A percentile compares a stretch with the other conserved stretches of the same genome.
Evolutionary conservation across 2,797 vertebrate genomes (phyloP).

Genomic region (Heterohyrax brucei): DNA sequence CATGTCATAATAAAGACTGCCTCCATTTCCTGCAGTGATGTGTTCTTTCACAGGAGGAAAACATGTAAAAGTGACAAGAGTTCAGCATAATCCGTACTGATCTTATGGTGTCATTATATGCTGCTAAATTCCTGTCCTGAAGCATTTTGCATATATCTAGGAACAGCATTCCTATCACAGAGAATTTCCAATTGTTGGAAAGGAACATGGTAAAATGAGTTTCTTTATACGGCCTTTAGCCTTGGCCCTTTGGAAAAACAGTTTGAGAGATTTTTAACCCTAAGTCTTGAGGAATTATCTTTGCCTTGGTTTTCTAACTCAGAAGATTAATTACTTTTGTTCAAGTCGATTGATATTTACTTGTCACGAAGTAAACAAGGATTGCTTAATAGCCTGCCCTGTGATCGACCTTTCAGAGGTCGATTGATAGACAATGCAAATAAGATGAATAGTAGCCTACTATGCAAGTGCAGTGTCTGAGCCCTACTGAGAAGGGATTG

Average conservation of each 20-base stretch:
- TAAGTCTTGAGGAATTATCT: neutral
- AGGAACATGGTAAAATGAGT: neutral
- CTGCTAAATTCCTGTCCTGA: neutral
- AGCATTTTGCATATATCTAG: conserved; percentile 28
- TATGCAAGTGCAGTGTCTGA: neutral
- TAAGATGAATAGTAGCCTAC: neutral
- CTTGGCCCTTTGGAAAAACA: neutral
- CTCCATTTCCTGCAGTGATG: conserved; percentile 43
- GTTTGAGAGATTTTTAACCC: neutral
- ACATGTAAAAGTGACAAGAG: conserved; percentile 15
- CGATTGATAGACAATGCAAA: neutral
- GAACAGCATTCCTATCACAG: neutral
- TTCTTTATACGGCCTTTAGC: neutral
- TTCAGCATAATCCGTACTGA: neutral
- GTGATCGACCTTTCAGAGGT: neutral
- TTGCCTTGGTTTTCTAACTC: neutral
- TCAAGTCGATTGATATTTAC: neutral
- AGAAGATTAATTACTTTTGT: neutral
- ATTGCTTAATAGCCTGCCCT: neutral
- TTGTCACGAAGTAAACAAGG: neutral
- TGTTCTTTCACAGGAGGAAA: conserved; percentile 6
- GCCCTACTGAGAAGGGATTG: neutral
- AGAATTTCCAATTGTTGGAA: conserved; percentile 55
- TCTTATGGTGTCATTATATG: neutral
- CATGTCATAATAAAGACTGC: conserved; percentile 47